Base-by-base conservation (phyloP, 2,797 vertebrate species). In the Fringilla coelebs region DNA sequence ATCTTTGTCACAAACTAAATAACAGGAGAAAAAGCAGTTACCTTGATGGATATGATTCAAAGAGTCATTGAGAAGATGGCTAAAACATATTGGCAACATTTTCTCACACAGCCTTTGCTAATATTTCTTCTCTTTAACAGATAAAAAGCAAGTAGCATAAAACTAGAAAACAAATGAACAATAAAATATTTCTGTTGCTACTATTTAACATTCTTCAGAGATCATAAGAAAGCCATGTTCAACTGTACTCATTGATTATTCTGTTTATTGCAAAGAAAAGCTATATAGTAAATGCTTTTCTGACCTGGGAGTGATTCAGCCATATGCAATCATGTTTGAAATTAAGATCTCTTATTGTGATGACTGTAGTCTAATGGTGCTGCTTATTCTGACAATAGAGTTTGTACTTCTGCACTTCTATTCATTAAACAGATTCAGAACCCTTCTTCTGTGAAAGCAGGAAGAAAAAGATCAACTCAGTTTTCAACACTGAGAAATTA, bases 361-460 rank as follows among this genome's bases (percentile, higher is more conserved):
- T 24, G 28, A 72, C 12, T 81, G 38, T 54, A 63, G 49, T 48
- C 32, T 45, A 83, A 32, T 34, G 19, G 29, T 55, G 46, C 34
- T 67, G 28, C 24, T 45, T 73, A 62, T 68, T 80, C 43, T 26
- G 55, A 83, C 38, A 86, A 15, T 60, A 40, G 31, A 46, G n/a
- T 79, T 90, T 46, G 32, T 67, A 58, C 51, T 26, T 72, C 41
- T 36, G 66, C 34, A 68, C 20, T 88, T 17, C 31, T 73, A 43
- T 40, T 93, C 55, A 89, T 75, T 95, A 87, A 85, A 81, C 17
- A 68, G 43, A 85, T 96, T 89, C 49, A 63, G 51, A 78, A 5
- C 5, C 13, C 7, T 71, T 80, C 63, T 80, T 58, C 67, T 66
- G 9, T 83, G 60, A 85, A 93, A 85, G 41, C 15, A 57, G 21